Percentiles rank a stretch among this genome's conserved stretches.
Evolutionary conservation across 2,797 vertebrate species (phyloP).

Genomic region (Adelosebastes latens): DNA sequence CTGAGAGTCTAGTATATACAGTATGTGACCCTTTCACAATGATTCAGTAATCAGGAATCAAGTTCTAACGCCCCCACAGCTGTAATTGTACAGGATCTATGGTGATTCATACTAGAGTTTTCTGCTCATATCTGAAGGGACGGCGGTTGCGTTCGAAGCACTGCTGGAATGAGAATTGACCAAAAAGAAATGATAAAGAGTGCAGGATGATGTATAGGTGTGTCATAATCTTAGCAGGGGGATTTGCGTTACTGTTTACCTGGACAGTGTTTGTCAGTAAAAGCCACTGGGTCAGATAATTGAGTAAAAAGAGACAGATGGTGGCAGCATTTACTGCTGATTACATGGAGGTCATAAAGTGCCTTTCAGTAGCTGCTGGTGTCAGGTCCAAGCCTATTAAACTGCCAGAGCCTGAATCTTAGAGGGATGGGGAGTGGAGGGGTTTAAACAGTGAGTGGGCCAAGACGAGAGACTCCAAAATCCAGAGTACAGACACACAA

Average conservation of each 20-base stretch:
- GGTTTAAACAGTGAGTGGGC: constrained; percentile 27
- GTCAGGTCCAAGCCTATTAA: constrained; percentile 71
- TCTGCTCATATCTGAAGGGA: constrained; percentile 23
- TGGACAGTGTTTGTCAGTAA: constrained; percentile 78
- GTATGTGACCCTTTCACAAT: constrained; percentile 8
- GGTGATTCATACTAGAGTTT: constrained; percentile 2
- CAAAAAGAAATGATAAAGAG: constrained; percentile 33
- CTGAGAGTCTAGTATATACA: neutral
- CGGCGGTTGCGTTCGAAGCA: neutral
- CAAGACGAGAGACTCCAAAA: constrained; percentile 3
- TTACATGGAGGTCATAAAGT: constrained; percentile 83
- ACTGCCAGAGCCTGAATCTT: constrained; percentile 71
- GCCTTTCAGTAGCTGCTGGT: constrained; percentile 74
- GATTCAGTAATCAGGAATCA: constrained; percentile 11
- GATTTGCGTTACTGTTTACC: constrained; percentile 72
- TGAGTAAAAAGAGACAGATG: constrained; percentile 86
- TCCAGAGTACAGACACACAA: neutral
- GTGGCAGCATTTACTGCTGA: constrained; percentile 84
- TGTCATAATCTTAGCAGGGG: constrained; percentile 47
- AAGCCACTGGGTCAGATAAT: constrained; percentile 85
- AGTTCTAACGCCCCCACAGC: constrained; percentile 6
- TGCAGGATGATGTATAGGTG: constrained; percentile 50
- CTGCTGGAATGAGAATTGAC: constrained; percentile 18
- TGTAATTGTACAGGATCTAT: constrained; percentile 7
- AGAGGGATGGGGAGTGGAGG: constrained; percentile 31